Conservation (phyloP, 2,888 invertebrate species). For the Andrena minutula region DNA sequence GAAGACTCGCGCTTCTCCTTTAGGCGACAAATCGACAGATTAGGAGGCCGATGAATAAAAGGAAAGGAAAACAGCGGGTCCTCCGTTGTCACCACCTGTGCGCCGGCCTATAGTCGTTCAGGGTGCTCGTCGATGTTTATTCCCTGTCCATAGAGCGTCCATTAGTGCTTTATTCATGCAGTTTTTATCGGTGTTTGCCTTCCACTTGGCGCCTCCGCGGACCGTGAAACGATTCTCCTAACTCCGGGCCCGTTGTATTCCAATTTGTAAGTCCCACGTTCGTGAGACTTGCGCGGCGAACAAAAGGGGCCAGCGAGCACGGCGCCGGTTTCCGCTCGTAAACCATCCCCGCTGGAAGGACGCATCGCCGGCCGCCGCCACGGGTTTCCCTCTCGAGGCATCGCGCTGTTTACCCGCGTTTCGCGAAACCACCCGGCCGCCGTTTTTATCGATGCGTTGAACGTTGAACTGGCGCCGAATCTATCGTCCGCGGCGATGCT, state of each 20-base stretch:
- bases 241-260: conserved; percentile 72
- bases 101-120: conserved; percentile 33
- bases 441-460: conserved; percentile 39
- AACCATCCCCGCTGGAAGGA: conserved; percentile 36
- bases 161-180: conserved; percentile 81
- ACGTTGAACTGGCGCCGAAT: conserved; percentile 63
- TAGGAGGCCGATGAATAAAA: not conserved
- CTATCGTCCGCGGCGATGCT: conserved; percentile 42
- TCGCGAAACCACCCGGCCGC: conserved; percentile 39
- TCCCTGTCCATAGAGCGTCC: conserved; percentile 70
- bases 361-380: not conserved
- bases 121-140: conserved; percentile 67
- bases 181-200: conserved; percentile 80
- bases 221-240: conserved; percentile 73
- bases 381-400: conserved; percentile 2
- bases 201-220: conserved; percentile 79
- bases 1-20: not conserved
- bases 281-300: conserved; percentile 57
- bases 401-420: conserved; percentile 53
- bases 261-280: conserved; percentile 75
- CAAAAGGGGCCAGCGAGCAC: conserved; percentile 56
- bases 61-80: conserved; percentile 28
- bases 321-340: conserved; percentile 57
- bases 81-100: conserved; percentile 60
- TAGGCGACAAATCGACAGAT: not conserved